Evolutionary conservation across 2,113 vertebrate genomes (phyloP), one percentile per base, ranked within the genome.

Genomic region (Brevimyrus niger): DNA sequence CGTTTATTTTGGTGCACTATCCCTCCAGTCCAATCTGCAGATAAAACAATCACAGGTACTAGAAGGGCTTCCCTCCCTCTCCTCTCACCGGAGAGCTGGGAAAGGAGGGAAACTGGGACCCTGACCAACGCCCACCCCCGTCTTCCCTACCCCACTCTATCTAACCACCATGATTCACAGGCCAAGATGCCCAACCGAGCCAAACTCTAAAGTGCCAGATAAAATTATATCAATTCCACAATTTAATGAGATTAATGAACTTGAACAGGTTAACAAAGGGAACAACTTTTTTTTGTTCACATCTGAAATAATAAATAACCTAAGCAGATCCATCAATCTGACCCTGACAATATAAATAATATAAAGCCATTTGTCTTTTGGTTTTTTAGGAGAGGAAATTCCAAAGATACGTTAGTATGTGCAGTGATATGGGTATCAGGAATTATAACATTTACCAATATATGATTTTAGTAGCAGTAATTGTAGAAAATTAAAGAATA

Each of bases 151-250:
- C n/a, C 91, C 89, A 38, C 92, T 86, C 89, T 35, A 50, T 48
- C 92, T 94, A 94, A 94, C 94, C 94, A 91, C 88, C 94, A 91
- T 88, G 95, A 97, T 97, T 97, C 96, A 97, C 97, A 97, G 93
- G 97, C 87, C 90, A 91, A 95, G 96, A 94, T 96, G 96, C 51
- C 47, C 95, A 94, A 95, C 94, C 93, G 93, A 94, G 92, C 94
- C 95, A 76, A 97, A 96, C 97, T 97, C 97, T 97, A 97, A 97
- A 98, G 97, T 96, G 97, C 96, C 96, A 94, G 97, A 98, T 98
- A 99, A 99, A 99, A 99, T 98, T 96, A 98, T 99, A 99, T 99
- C 98, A 98, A 99, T 99, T 98, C 97, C 95, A 95, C 95, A 95
- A 94, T 93, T 97, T 98, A 99, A 99, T 97, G 97, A 97, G 98